Base-by-base conservation (phyloP, 2,797 vertebrate species). In the Setipinna tenuifilis region DNA sequence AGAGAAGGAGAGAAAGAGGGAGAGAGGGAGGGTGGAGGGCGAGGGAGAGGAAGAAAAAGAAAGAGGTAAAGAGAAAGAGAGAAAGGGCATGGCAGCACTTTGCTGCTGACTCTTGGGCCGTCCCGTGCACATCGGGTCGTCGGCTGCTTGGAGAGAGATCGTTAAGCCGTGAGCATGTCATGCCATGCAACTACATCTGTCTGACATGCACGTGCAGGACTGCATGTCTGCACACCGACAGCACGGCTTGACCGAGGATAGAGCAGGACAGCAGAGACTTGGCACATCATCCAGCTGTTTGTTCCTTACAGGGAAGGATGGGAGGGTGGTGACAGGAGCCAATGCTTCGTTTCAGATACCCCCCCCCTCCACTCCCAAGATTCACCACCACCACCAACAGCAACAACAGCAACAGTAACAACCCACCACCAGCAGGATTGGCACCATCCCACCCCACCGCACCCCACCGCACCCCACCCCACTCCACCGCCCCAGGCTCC, bases 101-200 rank as follows among this genome's bases (percentile, higher is more conserved):
- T 31, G 7, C 35, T 35, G 17, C 71, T 78, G 71, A 78, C 35
- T 78, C 35, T 78, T 78, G 6, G 0, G 35, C 71, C 21, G 31
- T 19, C 17, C 71, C 7, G 17, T 44, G 71, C 19, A 16, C 17
- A 31, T 41, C 71, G 16, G 31, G 35, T 54, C 50, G 50, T 2
- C 50, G 50, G 50, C 7, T 54, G 50, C 35, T 41, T 16, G 35
- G 71, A 44, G 71, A 78, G 71, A 54, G 46, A 75, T 41, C 35
- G 68, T 78, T 78, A 78, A 78, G 41, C 31, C n/a, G n/a, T n/a
- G n/a, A n/a, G n/a, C n/a, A n/a, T n/a, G n/a, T n/a, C n/a, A n/a
- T n/a, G n/a, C n/a, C n/a, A n/a, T 41, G 71, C 71, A 78, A 44
- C 71, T 44, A 44, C 71, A 78, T 78, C 71, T 21, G 71, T 44